Evolutionary conservation across 2,113 vertebrate genomes (phyloP).

Genomic region (Entomyzon cyanotis): DNA sequence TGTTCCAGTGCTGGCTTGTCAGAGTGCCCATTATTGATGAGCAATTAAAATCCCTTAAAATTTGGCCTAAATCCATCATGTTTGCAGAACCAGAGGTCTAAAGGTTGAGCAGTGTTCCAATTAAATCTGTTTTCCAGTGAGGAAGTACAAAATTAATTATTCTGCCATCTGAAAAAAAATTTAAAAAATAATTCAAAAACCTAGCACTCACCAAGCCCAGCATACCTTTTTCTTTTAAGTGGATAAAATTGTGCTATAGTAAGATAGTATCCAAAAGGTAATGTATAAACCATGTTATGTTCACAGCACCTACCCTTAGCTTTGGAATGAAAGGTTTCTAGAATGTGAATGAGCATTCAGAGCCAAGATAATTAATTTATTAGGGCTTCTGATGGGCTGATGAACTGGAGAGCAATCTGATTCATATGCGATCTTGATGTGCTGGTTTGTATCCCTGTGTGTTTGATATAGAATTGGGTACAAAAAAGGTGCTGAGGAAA

Average conservation of each 20-base stretch:
- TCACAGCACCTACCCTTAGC: not conserved
- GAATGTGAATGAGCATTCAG: not conserved
- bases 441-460: not conserved
- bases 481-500: not conserved
- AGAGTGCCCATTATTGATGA: not conserved
- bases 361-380: not conserved
- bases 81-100: not conserved
- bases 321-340: not conserved
- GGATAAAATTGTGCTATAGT: not conserved
- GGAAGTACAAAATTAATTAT: not conserved
- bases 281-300: not conserved
- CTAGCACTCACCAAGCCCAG: not conserved
- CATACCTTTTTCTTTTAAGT: not conserved
- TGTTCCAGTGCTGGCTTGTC: not conserved
- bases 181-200: not conserved
- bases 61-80: not conserved
- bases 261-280: not conserved
- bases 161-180: not conserved
- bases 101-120: not conserved
- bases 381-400: not conserved
- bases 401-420: not conserved
- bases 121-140: conserved; percentile 5
- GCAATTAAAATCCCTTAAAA: not conserved
- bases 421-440: not conserved
- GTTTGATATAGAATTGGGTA: not conserved